A percentile compares a stretch with the other conserved stretches of the same genome.
These are phyloP conservation scores for Drosophila quadrilineata DNA, from an alignment of 1,140 invertebrate genomes.

Conservation along the genomic window DNA sequence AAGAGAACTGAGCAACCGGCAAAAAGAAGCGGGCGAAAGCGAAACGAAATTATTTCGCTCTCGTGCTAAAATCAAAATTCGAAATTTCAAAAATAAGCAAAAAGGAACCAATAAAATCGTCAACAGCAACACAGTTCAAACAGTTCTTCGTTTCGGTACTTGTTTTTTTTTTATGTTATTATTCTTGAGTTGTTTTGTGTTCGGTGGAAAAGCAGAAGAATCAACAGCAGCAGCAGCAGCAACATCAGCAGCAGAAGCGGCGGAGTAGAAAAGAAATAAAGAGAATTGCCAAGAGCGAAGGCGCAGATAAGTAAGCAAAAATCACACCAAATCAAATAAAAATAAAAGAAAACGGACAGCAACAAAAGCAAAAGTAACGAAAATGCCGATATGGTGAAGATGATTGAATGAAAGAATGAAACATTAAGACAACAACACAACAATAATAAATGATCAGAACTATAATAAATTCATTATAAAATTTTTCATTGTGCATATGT, in stretches of 20 bases:
- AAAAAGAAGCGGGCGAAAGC: constrained; percentile 37
- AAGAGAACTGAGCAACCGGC: too few relatives aligned
- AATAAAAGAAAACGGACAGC: constrained; percentile 6
- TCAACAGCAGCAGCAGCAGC: constrained; percentile 11
- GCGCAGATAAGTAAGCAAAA: constrained; percentile 65
- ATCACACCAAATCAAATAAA: constrained; percentile 11
- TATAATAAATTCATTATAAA: not conserved
- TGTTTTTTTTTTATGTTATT: constrained; percentile 65
- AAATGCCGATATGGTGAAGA: constrained; percentile 6
- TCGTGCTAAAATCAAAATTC: constrained; percentile 65
- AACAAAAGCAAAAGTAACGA: not conserved
- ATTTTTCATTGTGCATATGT: constrained; percentile 1
- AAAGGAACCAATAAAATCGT: constrained; percentile 14
- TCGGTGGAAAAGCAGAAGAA: constrained; percentile 21
- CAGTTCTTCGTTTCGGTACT: constrained; percentile 43
- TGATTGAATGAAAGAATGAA: not conserved
- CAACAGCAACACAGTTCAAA: constrained; percentile 16
- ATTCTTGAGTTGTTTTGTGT: constrained; percentile 54
- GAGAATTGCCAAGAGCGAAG: constrained; percentile 48
- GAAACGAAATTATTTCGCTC: constrained; percentile 32
- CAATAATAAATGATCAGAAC: constrained; percentile 3
- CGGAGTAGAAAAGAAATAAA: constrained; percentile 27
- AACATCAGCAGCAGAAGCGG: constrained; percentile 28
- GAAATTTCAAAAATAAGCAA: constrained; percentile 54
- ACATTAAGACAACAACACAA: too few relatives aligned